Conservation (phyloP, 2,797 vertebrate species). For the Centropyge bicolor region DNA sequence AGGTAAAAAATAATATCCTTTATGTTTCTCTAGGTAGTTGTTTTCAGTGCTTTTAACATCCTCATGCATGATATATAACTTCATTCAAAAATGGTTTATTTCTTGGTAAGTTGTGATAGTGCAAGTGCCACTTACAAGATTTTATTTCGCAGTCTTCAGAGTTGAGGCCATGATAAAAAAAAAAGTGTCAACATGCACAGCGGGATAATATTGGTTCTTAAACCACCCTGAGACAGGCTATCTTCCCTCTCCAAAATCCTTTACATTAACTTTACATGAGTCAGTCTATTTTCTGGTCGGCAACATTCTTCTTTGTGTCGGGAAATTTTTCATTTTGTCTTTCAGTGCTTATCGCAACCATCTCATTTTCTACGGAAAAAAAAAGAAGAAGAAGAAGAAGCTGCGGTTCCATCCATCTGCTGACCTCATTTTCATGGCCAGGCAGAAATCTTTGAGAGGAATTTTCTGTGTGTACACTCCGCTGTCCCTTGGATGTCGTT, state of each 20-base stretch:
- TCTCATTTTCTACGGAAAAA: slow-evolving; percentile 43
- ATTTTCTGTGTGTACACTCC: slow-evolving; percentile 65
- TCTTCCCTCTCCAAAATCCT: slow-evolving; percentile 34
- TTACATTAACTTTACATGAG: slow-evolving; percentile 42
- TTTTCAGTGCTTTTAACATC: slow-evolving; percentile 22
- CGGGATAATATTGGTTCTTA: slow-evolving; percentile 45
- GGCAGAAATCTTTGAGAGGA: slow-evolving; percentile 65
- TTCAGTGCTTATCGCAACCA: slow-evolving; percentile 34
- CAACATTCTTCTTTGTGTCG: slow-evolving; percentile 27
- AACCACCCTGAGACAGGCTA: slow-evolving; percentile 18
- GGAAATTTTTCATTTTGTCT: slow-evolving; percentile 32
- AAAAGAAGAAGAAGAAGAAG: background rate
- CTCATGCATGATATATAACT: slow-evolving; percentile 2
- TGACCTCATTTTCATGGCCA: slow-evolving; percentile 70
- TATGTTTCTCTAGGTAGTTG: slow-evolving; percentile 13
- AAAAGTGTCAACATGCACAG: slow-evolving; percentile 32
- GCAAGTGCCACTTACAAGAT: slow-evolving; percentile 1
- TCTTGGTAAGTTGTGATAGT: slow-evolving; percentile 26
- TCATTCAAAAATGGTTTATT: slow-evolving; percentile 29
- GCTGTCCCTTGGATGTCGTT: slow-evolving; percentile 77
- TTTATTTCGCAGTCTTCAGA: slow-evolving; percentile 41
- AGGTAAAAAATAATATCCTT: slow-evolving; percentile 8
- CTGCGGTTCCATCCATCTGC: slow-evolving; percentile 52
- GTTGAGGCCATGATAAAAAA: slow-evolving; percentile 19
- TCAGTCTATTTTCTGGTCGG: slow-evolving; percentile 27